A percentile compares a stretch with the other conserved stretches of the same genome.
phyloP scores from a whole-genome alignment of 2,888 invertebrate species.

The Tridacna crocea region DNA sequence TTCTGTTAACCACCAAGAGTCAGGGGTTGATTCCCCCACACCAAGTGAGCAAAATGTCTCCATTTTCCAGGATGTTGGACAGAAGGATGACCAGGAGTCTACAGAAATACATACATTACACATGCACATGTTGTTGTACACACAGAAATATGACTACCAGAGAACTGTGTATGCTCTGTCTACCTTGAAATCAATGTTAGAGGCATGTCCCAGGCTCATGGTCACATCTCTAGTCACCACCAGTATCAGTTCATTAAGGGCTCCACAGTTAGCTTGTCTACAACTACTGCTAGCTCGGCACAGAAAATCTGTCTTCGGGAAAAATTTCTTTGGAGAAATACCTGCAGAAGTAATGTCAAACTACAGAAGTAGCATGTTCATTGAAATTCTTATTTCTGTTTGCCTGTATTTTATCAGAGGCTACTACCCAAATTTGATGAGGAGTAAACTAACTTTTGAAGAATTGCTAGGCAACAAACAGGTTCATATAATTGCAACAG shows the following conservation, averaged over 20 bases:
- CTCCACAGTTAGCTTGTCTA: conserved; percentile 84
- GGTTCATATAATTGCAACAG: conserved; percentile 88
- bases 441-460: conserved; percentile 88
- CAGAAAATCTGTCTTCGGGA: conserved; percentile 91
- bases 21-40: conserved; percentile 75
- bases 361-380: conserved; percentile 91
- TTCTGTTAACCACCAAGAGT: conserved; percentile 70
- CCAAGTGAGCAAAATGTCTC: conserved; percentile 73
- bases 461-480: conserved; percentile 90
- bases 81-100: conserved; percentile 65
- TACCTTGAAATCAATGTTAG: conserved; percentile 90
- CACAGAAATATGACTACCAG: conserved; percentile 91
- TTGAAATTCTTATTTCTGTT: conserved; percentile 90
- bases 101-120: conserved; percentile 90
- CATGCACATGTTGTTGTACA: conserved; percentile 92
- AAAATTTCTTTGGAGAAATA: conserved; percentile 85
- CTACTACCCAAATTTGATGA: conserved; percentile 89
- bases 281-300: conserved; percentile 90
- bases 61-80: conserved; percentile 52
- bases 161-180: conserved; percentile 90
- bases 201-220: conserved; percentile 89
- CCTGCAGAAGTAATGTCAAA: conserved; percentile 88
- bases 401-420: conserved; percentile 93
- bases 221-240: conserved; percentile 91
- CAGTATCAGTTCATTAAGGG: conserved; percentile 86